These are phyloP conservation scores for Luffia ferchaultella DNA, from an alignment of 2,888 invertebrate species.

Conservation along the genomic window DNA sequence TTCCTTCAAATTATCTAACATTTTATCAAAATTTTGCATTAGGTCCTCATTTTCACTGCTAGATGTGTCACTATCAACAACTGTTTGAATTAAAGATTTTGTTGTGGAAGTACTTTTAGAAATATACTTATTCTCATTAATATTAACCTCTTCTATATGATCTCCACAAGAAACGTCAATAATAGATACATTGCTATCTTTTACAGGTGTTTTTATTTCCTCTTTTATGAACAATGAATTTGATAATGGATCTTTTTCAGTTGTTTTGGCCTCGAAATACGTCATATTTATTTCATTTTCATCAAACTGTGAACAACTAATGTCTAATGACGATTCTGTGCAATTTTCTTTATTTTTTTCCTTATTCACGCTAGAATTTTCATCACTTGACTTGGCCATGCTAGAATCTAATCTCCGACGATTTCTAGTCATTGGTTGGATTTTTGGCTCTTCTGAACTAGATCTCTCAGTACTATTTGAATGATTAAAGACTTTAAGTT, in stretches of 20 bases:
- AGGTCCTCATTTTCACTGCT: slow-evolving; percentile 42
- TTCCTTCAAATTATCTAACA: slow-evolving; percentile 36
- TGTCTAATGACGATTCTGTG: background rate
- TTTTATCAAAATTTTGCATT: slow-evolving; percentile 39
- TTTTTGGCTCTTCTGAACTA: background rate
- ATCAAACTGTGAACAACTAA: no score
- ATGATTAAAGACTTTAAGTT: background rate
- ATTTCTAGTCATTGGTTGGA: slow-evolving; percentile 28
- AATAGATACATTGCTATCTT: slow-evolving; percentile 28
- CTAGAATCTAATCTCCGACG: slow-evolving; percentile 39
- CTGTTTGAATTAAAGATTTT: slow-evolving; percentile 33
- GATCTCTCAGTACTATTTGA: background rate
- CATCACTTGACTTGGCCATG: slow-evolving; percentile 14
- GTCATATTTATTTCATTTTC: slow-evolving; percentile 42
- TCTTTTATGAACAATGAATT: slow-evolving; percentile 27
- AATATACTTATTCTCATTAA: slow-evolving; percentile 29
- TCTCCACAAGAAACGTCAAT: slow-evolving; percentile 27
- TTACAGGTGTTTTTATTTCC: slow-evolving; percentile 41
- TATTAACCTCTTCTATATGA: slow-evolving; percentile 29
- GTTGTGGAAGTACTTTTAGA: slow-evolving; percentile 20
- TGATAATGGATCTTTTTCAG: slow-evolving; percentile 32
- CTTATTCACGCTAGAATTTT: slow-evolving; percentile 6
- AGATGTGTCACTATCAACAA: slow-evolving; percentile 20
- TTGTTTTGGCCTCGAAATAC: slow-evolving; percentile 21
- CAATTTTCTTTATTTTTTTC: background rate